These are phyloP conservation scores for Drosophila prosaltans DNA, from an alignment of 1,140 invertebrate genomes.

Conservation along the genomic window DNA sequence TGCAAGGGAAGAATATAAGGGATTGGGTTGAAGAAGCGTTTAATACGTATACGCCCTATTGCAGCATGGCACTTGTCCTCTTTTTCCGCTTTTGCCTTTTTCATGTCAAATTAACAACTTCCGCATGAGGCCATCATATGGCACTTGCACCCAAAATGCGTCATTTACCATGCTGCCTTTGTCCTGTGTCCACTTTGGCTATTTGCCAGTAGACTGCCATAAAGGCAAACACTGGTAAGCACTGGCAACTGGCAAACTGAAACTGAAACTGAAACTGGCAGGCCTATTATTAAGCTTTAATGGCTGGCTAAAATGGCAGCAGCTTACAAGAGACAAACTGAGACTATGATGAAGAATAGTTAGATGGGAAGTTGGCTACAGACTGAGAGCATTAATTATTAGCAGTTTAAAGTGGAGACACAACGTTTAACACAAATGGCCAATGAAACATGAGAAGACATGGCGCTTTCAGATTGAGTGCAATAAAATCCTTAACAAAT, in stretches of 20 bases:
- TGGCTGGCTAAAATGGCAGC: conserved; percentile 67
- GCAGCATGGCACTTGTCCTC: conserved; percentile 71
- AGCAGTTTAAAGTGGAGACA: conserved; percentile 43
- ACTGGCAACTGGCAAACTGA: not conserved
- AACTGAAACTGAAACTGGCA: conserved; percentile 24
- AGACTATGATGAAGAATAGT: conserved; percentile 24
- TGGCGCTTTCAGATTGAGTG: not conserved
- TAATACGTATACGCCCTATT: conserved; percentile 73
- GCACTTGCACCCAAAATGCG: conserved; percentile 78
- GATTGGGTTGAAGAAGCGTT: conserved; percentile 50
- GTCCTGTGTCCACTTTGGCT: conserved; percentile 57
- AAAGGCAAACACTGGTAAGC: conserved; percentile 16
- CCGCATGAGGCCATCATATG: conserved; percentile 77
- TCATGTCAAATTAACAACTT: conserved; percentile 81
- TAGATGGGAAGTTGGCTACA: no score
- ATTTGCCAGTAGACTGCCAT: conserved; percentile 56
- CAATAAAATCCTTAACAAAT: not conserved
- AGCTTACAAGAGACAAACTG: conserved; percentile 42
- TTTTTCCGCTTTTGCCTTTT: conserved; percentile 61
- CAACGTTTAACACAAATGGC: conserved; percentile 25
- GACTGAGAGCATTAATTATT: conserved; percentile 60
- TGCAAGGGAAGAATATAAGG: conserved; percentile 21
- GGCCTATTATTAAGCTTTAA: conserved; percentile 70
- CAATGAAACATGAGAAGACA: not conserved
- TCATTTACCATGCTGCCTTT: conserved; percentile 67